A percentile compares a stretch with the other conserved stretches of the same genome.
phyloP scores from a whole-genome alignment of 2,888 invertebrate genomes.

The Hirudinaria manillensis region DNA sequence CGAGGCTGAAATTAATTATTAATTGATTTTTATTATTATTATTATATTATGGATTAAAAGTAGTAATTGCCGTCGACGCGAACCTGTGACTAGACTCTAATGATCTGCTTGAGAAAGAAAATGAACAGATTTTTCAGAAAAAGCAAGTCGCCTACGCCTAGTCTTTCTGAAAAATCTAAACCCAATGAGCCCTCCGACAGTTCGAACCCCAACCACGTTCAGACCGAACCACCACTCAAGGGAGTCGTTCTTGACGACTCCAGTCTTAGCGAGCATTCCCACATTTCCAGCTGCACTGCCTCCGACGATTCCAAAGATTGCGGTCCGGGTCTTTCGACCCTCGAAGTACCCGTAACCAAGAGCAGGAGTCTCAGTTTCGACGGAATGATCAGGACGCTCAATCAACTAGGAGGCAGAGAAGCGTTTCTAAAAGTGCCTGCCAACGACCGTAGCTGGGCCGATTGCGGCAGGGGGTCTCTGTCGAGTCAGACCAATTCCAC shows the following conservation, averaged over 20 bases:
- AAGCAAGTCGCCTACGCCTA: constrained; percentile 9
- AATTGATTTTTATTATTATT: not conserved
- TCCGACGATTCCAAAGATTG: constrained; percentile 1
- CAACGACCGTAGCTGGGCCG: constrained; percentile 17
- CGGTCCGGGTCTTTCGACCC: not conserved
- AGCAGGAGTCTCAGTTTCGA: constrained; percentile 24
- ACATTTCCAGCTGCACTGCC: not conserved
- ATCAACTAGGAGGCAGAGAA: constrained; percentile 15
- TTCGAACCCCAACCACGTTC: not conserved
- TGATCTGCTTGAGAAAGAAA: constrained; percentile 10
- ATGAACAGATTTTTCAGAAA: constrained; percentile 28
- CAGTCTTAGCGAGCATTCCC: constrained; percentile 1
- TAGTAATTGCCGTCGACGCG: too few relatives aligned
- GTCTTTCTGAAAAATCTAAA: not conserved
- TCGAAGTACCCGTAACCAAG: not conserved
- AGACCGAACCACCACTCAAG: not conserved
- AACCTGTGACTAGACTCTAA: not conserved
- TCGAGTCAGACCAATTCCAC: not conserved
- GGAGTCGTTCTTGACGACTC: not conserved
- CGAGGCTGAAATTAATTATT: not conserved
- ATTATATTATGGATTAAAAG: not conserved
- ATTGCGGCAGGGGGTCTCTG: not conserved
- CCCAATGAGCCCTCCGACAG: not conserved
- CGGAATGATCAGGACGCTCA: constrained; percentile 19
- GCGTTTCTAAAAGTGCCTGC: constrained; percentile 18